Conservation (phyloP, 2,888 invertebrate species). For the Tridacna crocea region DNA sequence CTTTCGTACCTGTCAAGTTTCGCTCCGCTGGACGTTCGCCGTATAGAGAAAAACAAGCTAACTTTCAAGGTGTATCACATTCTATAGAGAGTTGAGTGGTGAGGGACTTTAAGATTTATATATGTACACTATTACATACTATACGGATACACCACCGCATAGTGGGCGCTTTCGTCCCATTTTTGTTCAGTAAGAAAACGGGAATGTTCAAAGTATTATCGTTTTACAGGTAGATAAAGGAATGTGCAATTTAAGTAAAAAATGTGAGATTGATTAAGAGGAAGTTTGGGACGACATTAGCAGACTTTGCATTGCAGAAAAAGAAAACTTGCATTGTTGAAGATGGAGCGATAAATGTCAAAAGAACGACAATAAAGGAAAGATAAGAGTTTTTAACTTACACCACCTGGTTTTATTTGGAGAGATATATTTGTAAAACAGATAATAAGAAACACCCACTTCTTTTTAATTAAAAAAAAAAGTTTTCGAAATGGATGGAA, state of each 20-base stretch:
- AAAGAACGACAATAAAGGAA: conserved; percentile 7
- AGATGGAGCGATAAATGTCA: not conserved
- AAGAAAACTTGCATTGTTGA: too few relatives aligned
- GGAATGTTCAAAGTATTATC: too few relatives aligned
- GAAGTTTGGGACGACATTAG: too few relatives aligned
- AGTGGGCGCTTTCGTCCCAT: too few relatives aligned
- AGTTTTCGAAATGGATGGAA: not conserved
- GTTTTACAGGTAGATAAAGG: too few relatives aligned
- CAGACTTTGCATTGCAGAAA: too few relatives aligned
- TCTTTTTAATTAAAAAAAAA: too few relatives aligned
- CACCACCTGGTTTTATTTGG: conserved; percentile 1
- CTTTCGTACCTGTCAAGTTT: conserved; percentile 31
- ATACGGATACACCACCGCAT: not conserved
- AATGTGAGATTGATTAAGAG: too few relatives aligned
- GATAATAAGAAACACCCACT: not conserved
- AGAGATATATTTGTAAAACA: conserved; percentile 4
- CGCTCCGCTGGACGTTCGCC: conserved; percentile 30
- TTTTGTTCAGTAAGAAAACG: too few relatives aligned
- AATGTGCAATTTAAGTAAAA: too few relatives aligned
- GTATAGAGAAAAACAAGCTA: not conserved
- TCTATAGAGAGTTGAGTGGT: conserved; percentile 9
- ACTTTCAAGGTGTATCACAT: conserved; percentile 21
- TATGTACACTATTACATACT: conserved; percentile 23
- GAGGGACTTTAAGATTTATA: not conserved
- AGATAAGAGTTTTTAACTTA: conserved; percentile 13